Base-by-base conservation (phyloP, 2,888 invertebrate species). In the Hirtodrosophila alboralis region DNA sequence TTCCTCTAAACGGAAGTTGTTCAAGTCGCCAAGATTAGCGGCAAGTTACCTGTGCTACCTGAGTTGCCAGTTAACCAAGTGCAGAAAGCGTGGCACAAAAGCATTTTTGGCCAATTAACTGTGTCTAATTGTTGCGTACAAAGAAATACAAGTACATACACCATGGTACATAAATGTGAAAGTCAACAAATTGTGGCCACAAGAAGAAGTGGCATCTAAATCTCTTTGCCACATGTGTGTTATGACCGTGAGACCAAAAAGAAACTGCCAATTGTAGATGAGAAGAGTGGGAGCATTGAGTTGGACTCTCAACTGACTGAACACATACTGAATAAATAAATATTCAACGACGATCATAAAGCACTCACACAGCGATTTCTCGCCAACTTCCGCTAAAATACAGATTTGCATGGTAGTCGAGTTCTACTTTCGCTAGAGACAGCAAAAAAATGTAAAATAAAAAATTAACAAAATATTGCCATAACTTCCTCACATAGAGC, bases 51-150 rank as follows among this genome's bases (percentile, higher is more conserved):
- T n/a, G n/a, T n/a, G n/a, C n/a, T 18, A 5, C 36, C 37, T 43
- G 31, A 21, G 31, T 37, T 37, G 58, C 43, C 26, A 26, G 14
- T 49, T 21, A 30, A 37, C 43, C 52, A 60, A 83, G 84, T 75
- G 86, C 81, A 83, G 81, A 83, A 83, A 83, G 81, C 81, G 86
- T 83, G 73, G 79, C 84, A 57, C 69, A 76, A 81, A 70, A 66
- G 69, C 71, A 66, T 76, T 79, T 86, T 84, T 84, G 81, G 84
- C 77, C 79, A 86, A 86, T 80, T 80, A 86, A 73, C 75, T 80
- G 77, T 62, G 70, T 86, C 84, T 80, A 80, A 80, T 80, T 80
- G 79, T 77, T 86, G 86, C 86, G 65, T 69, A 76, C 71, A 63
- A 28, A 52, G 49, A 68, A 52, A 61, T 40, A 52, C 6, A 7